Conservation (phyloP, 2,888 invertebrate genomes). For the Eupithecia inturbata region DNA sequence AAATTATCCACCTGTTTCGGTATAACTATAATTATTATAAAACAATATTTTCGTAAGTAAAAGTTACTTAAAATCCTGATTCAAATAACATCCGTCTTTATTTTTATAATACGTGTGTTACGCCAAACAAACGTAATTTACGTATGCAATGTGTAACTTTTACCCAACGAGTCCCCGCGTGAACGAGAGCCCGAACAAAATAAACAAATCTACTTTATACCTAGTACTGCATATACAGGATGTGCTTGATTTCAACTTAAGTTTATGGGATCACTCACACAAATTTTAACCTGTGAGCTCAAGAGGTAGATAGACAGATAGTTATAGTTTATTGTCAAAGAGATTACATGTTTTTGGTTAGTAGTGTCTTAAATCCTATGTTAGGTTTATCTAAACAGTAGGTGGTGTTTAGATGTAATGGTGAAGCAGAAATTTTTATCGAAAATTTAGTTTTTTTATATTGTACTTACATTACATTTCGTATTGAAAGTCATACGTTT, state of each 20-base stretch:
- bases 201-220: conserved; percentile 66
- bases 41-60: background rate
- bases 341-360: too few species aligned
- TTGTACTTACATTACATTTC: background rate
- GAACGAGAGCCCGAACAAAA: conserved; percentile 59
- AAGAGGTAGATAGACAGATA: too few species aligned
- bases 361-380: too few species aligned
- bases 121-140: conserved; percentile 70
- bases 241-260: conserved; percentile 22
- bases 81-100: conserved; percentile 19
- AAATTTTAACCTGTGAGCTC: background rate
- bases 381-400: too few species aligned
- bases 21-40: background rate
- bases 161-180: conserved; percentile 48
- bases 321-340: too few species aligned
- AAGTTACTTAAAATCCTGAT: background rate
- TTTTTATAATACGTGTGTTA: conserved; percentile 47
- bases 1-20: background rate
- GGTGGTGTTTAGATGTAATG: too few species aligned
- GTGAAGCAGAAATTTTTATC: background rate
- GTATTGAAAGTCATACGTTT: background rate
- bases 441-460: too few species aligned
- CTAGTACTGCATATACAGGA: conserved; percentile 31
- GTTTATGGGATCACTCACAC: background rate
- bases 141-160: conserved; percentile 67